Base-by-base conservation (phyloP, 2,113 vertebrate species). In the Xenus cinereus region DNA sequence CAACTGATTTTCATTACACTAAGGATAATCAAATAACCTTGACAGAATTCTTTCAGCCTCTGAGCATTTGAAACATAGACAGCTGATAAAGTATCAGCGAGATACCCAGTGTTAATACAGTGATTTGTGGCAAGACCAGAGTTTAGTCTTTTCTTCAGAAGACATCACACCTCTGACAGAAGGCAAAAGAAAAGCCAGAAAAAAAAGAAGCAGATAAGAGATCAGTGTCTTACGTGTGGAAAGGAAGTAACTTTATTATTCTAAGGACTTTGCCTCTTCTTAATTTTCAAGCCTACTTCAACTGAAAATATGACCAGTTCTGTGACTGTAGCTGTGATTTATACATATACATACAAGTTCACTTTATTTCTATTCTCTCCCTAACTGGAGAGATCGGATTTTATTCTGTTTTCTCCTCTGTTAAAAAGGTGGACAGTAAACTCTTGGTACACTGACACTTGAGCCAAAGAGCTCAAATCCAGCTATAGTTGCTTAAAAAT, bases 371-470 rank as follows among this genome's bases (percentile, higher is more conserved):
- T 63, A 5, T 41, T 67, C 4, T 80, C 9, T 46, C 20, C 9
- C 10, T 51, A 56, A 20, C 8, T 15, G 10, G 4, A 2, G 1
- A n/a, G 2, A 15, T 13, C 67, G 19, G 2, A 1, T 78, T 80
- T 59, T 67, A 35, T 26, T 86, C 23, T 57, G 7, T 66, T 64
- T 84, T 53, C 32, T 85, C 6, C 9, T 9, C 12, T 41, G 22
- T 15, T 82, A 35, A 87, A 77, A 73, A 26, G 4, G 9, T 66
- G 5, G 12, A 41, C 10, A 26, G 9, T n/a, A 56, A 60, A 60
- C 14, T 92, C 35, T 32, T 82, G 69, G 5, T 53, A 75, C 7
- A 20, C 30, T 19, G 46, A 73, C 18, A 43, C 18, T 57, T 21
- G 35, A 48, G 37, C 39, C 30, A 68, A 53, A 88, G 57, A 57